Percentiles rank a stretch among this genome's conserved stretches.
These are phyloP conservation scores for Xylocopa sonorina DNA, from an alignment of 1,140 invertebrate species.

Conservation along the genomic window DNA sequence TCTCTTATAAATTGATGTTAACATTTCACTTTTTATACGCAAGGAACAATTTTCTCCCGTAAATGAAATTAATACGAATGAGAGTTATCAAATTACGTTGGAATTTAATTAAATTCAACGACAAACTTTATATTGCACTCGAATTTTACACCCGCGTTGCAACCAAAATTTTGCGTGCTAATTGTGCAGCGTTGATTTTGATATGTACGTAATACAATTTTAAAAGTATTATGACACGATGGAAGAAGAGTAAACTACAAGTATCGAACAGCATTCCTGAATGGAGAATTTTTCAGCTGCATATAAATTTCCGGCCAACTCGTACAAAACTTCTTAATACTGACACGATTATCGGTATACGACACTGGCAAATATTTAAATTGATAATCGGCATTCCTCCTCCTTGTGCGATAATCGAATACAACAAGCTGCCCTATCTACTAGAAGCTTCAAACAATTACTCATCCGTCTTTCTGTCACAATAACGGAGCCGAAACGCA, in stretches of 20 bases:
- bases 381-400: conserved; percentile 24
- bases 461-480: not conserved
- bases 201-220: not conserved
- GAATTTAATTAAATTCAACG: not conserved
- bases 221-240: not conserved
- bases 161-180: not conserved
- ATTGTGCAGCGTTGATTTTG: not conserved
- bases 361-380: conserved; percentile 18
- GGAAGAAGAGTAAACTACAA: not conserved
- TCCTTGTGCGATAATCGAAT: conserved; percentile 22
- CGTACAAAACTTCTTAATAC: conserved; percentile 23
- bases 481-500: not conserved
- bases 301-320: not conserved
- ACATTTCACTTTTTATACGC: too few species aligned
- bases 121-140: not conserved
- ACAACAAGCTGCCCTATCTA: conserved; percentile 13
- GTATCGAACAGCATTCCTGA: not conserved
- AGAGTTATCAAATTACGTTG: too few species aligned
- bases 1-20: too few species aligned
- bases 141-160: not conserved
- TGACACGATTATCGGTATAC: conserved; percentile 7
- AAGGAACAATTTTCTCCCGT: too few species aligned
- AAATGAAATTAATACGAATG: too few species aligned
- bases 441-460: conserved; percentile 20
- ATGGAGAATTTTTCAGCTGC: conserved; percentile 11